Base-by-base conservation (phyloP, 2,113 vertebrate species). In the Rhabdomys dilectus region DNA sequence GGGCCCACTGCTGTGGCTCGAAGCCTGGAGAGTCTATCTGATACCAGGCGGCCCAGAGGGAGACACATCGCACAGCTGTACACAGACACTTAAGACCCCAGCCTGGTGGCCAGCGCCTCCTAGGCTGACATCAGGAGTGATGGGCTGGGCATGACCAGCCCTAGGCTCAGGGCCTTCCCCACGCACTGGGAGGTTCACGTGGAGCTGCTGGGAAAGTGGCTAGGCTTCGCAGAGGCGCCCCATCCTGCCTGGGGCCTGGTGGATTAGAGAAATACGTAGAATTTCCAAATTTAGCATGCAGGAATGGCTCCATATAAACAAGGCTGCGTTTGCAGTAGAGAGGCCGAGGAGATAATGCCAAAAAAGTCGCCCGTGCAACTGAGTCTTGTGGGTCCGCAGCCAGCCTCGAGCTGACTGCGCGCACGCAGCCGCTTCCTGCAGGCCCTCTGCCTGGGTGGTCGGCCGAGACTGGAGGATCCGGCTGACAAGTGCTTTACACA, bases 401-500 rank as follows among this genome's bases (percentile, higher is more conserved):
- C 98, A 98, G 97, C 97, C 97, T 98, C 98, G 96, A 98, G 98
- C n/a, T 95, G 97, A 98, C 98, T 99, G 98, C 3, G n/a, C 97
- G 97, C 98, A 96, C 98, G 97, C 98, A 98, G 98, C 98, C 85
- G 98, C 98, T 98, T 99, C 98, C 99, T 99, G 98, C 98, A 98
- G 98, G 97, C 98, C 77, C 48, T 98, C 98, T 98, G 99, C 98
- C 98, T 99, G 99, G 99, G 99, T 99, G 99, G 99, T 99, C 99
- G 98, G 91, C 98, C 98, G 98, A 98, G 98, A 99, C 98, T 98
- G 98, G 98, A 99, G 98, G 98, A 99, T 99, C 99, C 99, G 98
- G 99, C 99, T 99, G 99, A 99, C 99, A 99, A 99, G 99, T 99
- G 99, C 98, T 98, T 99, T 99, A 99, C 98, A 99, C 98, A 99